A percentile compares a stretch with the other conserved stretches of the same genome.
Conservation (phyloP, 2,113 vertebrate genomes). For the Tretioscincus oriximinensis region DNA sequence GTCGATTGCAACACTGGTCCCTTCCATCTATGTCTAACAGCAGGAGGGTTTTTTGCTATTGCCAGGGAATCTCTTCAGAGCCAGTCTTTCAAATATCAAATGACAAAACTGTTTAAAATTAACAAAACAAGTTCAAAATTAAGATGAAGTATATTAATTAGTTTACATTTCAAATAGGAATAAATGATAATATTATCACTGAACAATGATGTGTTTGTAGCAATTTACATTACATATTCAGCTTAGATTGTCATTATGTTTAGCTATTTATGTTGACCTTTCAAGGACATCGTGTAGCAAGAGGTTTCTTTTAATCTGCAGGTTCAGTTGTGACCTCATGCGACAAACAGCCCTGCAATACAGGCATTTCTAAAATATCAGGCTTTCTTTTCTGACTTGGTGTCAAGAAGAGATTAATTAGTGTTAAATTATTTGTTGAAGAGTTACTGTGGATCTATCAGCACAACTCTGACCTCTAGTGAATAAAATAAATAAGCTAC, state of each 20-base stretch:
- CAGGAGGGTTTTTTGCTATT: not conserved
- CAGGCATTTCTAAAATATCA: not conserved
- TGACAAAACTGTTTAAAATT: not conserved
- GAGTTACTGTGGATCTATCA: not conserved
- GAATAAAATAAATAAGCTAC: slow-evolving; percentile 15
- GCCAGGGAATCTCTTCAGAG: not conserved
- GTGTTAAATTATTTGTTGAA: fast-evolving
- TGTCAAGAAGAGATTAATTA: slow-evolving; percentile 7
- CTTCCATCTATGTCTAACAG: no score
- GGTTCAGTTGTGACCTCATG: not conserved
- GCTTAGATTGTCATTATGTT: fast-evolving
- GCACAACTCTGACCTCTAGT: slow-evolving; percentile 55
- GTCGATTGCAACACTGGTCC: no score
- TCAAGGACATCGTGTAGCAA: fast-evolving
- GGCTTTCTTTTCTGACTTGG: not conserved
- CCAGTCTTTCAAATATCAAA: no score
- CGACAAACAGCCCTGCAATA: not conserved
- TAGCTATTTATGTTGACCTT: fast-evolving
- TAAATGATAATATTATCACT: not conserved
- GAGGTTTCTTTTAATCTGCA: fast-evolving
- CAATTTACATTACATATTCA: not conserved
- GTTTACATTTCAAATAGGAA: not conserved
- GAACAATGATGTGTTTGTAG: not conserved
- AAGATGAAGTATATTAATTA: not conserved
- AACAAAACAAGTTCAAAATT: not conserved